A percentile compares a stretch with the other conserved stretches of the same genome.
Evolutionary conservation across 2,888 invertebrate genomes (phyloP).

Genomic region (Desoria tigrina): DNA sequence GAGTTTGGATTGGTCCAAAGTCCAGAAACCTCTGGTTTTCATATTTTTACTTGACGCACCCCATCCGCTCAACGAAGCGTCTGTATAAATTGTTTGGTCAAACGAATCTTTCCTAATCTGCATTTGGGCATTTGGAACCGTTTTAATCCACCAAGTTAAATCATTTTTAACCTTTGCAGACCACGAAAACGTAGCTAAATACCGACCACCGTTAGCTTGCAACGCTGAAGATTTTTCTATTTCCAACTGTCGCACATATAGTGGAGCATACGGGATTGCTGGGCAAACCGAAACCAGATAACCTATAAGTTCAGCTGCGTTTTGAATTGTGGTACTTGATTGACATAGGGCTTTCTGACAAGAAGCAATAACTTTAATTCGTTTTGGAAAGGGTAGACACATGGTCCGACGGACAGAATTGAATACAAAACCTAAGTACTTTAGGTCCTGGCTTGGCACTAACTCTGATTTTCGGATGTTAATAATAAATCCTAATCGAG

Average conservation of each 20-base stretch:
- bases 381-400: constrained; percentile 1
- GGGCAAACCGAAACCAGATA: constrained; percentile 27
- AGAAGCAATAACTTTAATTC: neutral
- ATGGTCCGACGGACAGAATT: constrained; percentile 5
- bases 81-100: constrained; percentile 21
- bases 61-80: constrained; percentile 32
- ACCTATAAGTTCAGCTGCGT: constrained; percentile 12
- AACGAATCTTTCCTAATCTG: constrained; percentile 21
- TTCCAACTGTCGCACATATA: constrained; percentile 30
- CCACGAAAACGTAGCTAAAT: neutral
- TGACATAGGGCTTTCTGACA: neutral
- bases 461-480: constrained; percentile 15
- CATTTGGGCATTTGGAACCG: neutral
- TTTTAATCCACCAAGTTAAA: constrained; percentile 24
- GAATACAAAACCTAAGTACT: constrained; percentile 21
- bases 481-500: constrained; percentile 13
- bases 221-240: constrained; percentile 17
- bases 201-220: neutral
- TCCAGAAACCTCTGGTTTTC: constrained; percentile 23
- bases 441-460: neutral
- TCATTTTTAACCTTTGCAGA: neutral
- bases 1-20: neutral
- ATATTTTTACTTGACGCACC: constrained; percentile 9
- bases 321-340: neutral
- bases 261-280: constrained; percentile 17